Conservation (phyloP, 2,888 invertebrate species). For the Aethes cnicana region DNA sequence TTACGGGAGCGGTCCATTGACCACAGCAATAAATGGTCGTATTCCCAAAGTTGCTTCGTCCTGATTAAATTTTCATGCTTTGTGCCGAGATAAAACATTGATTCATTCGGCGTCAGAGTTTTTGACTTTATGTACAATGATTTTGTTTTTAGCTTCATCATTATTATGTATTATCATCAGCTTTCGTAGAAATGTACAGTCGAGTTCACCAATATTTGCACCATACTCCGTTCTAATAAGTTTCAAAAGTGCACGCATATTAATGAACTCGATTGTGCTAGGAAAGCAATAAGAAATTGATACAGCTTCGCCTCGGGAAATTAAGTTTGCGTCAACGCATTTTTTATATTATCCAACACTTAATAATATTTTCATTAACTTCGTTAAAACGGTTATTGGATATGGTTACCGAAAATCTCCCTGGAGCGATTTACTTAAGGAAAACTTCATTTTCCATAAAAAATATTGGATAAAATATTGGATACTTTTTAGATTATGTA, state of each 20-base stretch:
- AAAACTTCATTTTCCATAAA: neutral
- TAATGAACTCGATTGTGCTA: no score
- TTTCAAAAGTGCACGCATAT: no score
- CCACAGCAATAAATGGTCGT: conserved; percentile 48
- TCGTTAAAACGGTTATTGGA: conserved; percentile 6
- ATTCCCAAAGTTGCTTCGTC: conserved; percentile 12
- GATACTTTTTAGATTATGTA: no score
- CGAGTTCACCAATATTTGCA: no score
- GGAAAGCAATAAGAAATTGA: neutral
- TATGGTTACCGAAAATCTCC: neutral
- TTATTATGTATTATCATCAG: no score
- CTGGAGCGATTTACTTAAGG: neutral
- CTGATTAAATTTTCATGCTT: conserved; percentile 56
- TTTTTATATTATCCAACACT: conserved; percentile 7
- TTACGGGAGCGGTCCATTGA: conserved; percentile 46
- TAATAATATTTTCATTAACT: conserved; percentile 2
- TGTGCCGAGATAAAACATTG: no score
- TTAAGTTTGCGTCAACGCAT: neutral
- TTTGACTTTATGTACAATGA: neutral
- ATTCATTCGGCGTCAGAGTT: no score
- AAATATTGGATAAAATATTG: neutral
- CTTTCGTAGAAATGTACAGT: no score
- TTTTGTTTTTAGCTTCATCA: neutral
- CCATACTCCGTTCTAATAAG: no score
- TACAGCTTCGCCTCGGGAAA: no score